Percentiles rank a stretch among this genome's conserved stretches.
Conservation (phyloP, 1,140 invertebrate genomes). For the Eriosoma lanigerum region DNA sequence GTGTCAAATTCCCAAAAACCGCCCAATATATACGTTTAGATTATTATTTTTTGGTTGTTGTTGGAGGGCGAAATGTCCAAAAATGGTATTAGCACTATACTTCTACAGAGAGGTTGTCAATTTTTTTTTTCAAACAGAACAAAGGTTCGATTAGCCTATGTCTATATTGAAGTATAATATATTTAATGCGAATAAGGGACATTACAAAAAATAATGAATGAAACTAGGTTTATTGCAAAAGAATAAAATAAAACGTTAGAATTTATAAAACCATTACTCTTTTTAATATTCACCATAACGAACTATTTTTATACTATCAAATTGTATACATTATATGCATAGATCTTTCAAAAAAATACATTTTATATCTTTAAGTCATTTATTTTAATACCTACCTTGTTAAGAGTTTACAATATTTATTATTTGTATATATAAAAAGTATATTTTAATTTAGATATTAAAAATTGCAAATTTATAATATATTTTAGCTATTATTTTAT, state of each 20-base stretch:
- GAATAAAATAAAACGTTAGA: neutral
- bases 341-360: too few relatives aligned
- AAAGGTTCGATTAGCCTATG: neutral
- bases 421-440: too few relatives aligned
- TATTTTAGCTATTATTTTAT: too few relatives aligned
- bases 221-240: neutral
- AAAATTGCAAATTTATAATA: too few relatives aligned
- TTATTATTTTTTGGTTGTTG: conserved; percentile 44
- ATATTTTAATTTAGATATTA: too few relatives aligned
- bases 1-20: conserved; percentile 48
- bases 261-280: too few relatives aligned
- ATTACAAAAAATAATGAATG: neutral
- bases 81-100: conserved; percentile 22
- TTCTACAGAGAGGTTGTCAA: conserved; percentile 11
- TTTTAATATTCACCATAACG: too few relatives aligned
- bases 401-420: too few relatives aligned
- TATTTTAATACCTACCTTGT: too few relatives aligned
- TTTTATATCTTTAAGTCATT: too few relatives aligned
- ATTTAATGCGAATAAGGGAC: neutral
- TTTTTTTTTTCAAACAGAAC: conserved; percentile 37
- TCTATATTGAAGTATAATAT: neutral
- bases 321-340: too few relatives aligned
- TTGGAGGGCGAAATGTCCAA: conserved; percentile 40
- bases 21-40: conserved; percentile 47
- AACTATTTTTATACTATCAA: too few relatives aligned